These are phyloP conservation scores for Papilio machaon DNA, from an alignment of 1,140 invertebrate species.

Conservation along the genomic window DNA sequence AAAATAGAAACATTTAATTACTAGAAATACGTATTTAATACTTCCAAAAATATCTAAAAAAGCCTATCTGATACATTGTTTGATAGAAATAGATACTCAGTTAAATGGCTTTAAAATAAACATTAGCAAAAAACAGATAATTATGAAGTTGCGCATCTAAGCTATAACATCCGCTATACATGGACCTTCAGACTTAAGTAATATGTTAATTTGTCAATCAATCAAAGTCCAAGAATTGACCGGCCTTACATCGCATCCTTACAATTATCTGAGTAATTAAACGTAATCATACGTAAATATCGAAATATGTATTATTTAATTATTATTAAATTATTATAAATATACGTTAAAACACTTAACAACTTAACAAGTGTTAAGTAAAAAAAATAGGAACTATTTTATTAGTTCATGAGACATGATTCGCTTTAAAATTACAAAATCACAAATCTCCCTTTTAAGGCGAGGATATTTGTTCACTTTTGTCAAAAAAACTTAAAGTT, in stretches of 20 bases:
- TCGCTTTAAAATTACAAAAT: background rate
- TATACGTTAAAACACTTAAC: too few species aligned
- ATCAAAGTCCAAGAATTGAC: background rate
- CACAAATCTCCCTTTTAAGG: background rate
- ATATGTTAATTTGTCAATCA: slow-evolving; percentile 19
- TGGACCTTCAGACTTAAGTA: slow-evolving; percentile 3
- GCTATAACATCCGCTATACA: background rate
- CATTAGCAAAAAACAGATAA: slow-evolving; percentile 5
- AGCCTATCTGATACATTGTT: too few species aligned
- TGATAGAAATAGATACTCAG: too few species aligned
- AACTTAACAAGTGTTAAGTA: too few species aligned
- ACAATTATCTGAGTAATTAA: background rate
- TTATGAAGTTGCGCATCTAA: background rate
- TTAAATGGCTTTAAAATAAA: background rate
- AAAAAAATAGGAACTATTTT: too few species aligned
- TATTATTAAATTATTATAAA: background rate
- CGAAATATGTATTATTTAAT: background rate
- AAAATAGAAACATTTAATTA: too few species aligned
- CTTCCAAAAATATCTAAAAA: too few species aligned
- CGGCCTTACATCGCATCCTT: background rate
- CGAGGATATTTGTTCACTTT: background rate
- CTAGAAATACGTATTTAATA: too few species aligned
- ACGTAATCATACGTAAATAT: slow-evolving; percentile 2
- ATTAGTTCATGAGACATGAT: background rate
- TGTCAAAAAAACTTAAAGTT: background rate